phyloP scores from a whole-genome alignment of 2,797 vertebrate species.

The Micropoecilia bifurca region DNA sequence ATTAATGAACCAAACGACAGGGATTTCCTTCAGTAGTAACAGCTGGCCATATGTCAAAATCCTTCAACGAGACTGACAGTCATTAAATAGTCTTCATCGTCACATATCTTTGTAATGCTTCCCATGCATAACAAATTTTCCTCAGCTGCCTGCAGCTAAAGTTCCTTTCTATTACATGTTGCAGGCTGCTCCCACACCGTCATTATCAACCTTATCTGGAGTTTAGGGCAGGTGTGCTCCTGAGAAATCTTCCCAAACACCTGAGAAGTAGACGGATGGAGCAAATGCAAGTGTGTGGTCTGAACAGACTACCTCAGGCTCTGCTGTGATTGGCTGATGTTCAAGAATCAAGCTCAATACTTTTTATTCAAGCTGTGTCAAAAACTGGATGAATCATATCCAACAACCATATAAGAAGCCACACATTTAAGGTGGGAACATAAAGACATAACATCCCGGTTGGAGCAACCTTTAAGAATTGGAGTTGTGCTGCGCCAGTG shows the following conservation, averaged over 20 bases:
- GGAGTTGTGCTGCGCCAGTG: neutral
- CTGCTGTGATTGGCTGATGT: neutral
- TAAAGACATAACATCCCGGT: neutral
- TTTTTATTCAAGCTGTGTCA: neutral
- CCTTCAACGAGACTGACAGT: neutral
- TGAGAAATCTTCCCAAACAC: conserved; percentile 1
- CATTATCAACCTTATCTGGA: neutral
- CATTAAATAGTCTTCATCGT: neutral
- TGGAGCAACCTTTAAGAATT: neutral
- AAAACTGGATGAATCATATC: neutral
- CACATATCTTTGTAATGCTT: neutral
- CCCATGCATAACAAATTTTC: neutral
- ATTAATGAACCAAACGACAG: neutral
- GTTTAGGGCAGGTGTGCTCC: conserved; percentile 1
- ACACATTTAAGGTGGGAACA: neutral
- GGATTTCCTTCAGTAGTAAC: neutral
- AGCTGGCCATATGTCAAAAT: neutral
- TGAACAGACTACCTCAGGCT: neutral
- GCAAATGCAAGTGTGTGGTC: conserved; percentile 1
- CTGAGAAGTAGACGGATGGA: neutral
- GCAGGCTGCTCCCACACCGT: neutral
- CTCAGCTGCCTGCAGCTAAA: neutral
- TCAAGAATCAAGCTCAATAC: neutral
- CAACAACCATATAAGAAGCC: neutral
- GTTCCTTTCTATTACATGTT: neutral